These are phyloP conservation scores for Apodemus speciosus DNA, from an alignment of 2,113 vertebrate genomes.

Conservation along the genomic window DNA sequence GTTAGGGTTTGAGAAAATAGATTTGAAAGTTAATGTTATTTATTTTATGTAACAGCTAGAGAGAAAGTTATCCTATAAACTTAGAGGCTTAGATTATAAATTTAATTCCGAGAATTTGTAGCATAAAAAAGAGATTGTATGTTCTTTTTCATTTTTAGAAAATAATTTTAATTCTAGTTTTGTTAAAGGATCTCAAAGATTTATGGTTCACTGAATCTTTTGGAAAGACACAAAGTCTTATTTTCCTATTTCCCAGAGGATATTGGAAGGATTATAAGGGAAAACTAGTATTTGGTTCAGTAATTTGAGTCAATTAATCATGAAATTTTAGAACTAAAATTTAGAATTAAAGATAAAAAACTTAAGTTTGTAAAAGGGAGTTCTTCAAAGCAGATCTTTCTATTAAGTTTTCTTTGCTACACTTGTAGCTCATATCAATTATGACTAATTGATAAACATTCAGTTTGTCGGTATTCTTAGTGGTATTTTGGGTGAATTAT, in stretches of 20 bases:
- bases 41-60: neutral
- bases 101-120: neutral
- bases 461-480: neutral
- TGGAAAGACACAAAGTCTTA: neutral
- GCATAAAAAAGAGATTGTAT: neutral
- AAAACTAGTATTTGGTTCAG: neutral
- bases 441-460: neutral
- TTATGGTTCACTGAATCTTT: neutral
- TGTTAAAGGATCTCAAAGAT: slow-evolving; percentile 24
- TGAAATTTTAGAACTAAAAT: neutral
- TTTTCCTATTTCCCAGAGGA: neutral
- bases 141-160: neutral
- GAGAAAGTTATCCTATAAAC: neutral
- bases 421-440: neutral
- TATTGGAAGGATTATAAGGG: neutral
- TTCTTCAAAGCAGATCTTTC: neutral
- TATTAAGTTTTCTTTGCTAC: neutral
- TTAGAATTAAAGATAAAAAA: neutral
- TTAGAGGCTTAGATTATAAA: neutral
- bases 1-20: neutral
- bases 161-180: slow-evolving; percentile 35
- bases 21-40: neutral
- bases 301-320: neutral
- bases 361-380: neutral
- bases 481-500: neutral